Conservation (phyloP, 1,140 invertebrate species). For the Pachypeltis micranthus region DNA sequence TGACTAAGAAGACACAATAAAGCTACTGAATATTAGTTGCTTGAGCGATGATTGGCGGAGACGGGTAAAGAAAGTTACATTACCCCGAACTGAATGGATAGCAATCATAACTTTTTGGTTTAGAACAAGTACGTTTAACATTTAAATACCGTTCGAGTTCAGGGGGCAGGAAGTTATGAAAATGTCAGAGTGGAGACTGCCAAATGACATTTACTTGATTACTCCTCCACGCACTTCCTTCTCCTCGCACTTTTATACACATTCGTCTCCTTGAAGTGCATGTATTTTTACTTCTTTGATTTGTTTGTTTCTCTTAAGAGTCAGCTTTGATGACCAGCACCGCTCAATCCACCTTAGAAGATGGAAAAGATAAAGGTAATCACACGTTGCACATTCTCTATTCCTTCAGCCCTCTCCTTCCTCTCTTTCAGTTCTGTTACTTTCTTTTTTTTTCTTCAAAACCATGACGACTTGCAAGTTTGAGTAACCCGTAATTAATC, state of each 20-base stretch:
- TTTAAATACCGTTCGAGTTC: constrained; percentile 10
- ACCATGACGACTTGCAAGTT: neutral
- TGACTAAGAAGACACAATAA: no score
- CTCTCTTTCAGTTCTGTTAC: neutral
- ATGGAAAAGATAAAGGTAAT: constrained; percentile 15
- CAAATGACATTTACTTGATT: constrained; percentile 14
- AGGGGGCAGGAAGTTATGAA: neutral
- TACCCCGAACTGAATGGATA: no score
- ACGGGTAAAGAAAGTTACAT: no score
- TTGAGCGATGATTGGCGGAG: no score
- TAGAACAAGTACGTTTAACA: constrained; percentile 6
- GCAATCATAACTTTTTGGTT: no score
- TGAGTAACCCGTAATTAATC: neutral
- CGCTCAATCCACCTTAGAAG: constrained; percentile 16
- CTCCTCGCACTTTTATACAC: constrained; percentile 4
- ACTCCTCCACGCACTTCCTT: constrained; percentile 4
- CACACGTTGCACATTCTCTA: constrained; percentile 3
- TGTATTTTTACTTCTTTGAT: constrained; percentile 12
- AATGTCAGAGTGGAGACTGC: constrained; percentile 10
- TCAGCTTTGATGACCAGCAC: constrained; percentile 17
- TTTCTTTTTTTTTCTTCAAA: neutral
- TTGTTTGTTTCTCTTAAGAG: constrained; percentile 14
- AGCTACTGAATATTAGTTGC: no score
- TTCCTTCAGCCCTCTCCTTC: neutral
- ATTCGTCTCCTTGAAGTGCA: constrained; percentile 2